Base-by-base conservation (phyloP, 2,797 vertebrate species). In the Alcedo quadribrachys region DNA sequence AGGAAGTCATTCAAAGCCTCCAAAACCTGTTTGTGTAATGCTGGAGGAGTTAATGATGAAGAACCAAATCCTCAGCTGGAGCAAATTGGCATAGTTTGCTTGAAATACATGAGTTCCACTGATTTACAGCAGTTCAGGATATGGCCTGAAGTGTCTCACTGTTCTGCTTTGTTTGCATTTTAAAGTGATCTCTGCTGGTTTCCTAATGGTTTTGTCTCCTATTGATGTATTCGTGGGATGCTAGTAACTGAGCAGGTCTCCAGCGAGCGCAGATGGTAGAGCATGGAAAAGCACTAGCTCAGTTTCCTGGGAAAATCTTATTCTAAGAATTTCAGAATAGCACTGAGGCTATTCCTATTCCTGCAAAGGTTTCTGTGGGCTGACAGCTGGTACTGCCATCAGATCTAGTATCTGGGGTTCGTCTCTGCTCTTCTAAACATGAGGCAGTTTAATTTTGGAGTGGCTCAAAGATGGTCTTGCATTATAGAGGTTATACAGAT, bases 361-460 rank as follows among this genome's bases (percentile, higher is more conserved):
- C 84, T 89, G 90, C 81, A 92, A 94, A 89, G 69, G 58, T 89
- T 94, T 81, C 84, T 93, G 62, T 81, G 65, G 73, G 73, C 81
- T 90, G 93, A 50, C 75, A 89, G 88, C 79, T 95, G 90, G 66
- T 91, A 28, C 79, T 82, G 62, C 54, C 55, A 30, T 51, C 58
- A 87, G 81, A 89, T 85, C 35, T 78, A 95, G 92, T 94, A 96
- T 84, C 71, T 67, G 82, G 94, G 40, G 68, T 90, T 95, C 37
- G 30, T 93, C 87, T 19, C 22, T 93, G 92, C 83, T 95, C 88
- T 92, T 93, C 96, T 93, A 92, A 96, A 96, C 89, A 93, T 53
- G 91, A 96, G 82, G 77, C 15, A 30, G 57, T 77, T 95, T 74
- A 65, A 76, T 85, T 95, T 78, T 87, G 87, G 79, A 61, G 69